Conservation (phyloP, 2,888 invertebrate species). For the Stictocephala bisonia region DNA sequence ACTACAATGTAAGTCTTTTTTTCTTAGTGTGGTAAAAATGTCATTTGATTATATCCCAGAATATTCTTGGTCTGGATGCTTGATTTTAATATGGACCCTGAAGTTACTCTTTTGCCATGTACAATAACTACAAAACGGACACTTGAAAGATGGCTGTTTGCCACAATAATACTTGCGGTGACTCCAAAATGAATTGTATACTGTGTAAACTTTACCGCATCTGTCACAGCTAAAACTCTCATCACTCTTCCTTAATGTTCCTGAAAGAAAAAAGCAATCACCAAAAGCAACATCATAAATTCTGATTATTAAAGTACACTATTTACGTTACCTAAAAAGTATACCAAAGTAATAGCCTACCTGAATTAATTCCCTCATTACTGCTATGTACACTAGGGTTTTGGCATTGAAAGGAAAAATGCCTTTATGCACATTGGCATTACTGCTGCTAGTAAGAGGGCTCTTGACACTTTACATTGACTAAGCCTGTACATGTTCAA, state of each 20-base stretch:
- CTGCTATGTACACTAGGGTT: too few species aligned
- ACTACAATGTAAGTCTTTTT: too few species aligned
- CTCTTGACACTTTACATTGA: too few species aligned
- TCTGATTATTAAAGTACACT: too few species aligned
- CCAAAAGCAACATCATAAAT: background rate
- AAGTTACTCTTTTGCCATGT: conserved; percentile 32
- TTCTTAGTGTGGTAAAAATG: too few species aligned
- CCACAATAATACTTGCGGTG: conserved; percentile 60
- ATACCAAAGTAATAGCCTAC: too few species aligned
- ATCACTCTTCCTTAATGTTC: conserved; percentile 10
- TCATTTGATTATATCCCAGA: background rate
- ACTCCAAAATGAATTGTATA: conserved; percentile 45
- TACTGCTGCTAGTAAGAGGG: too few species aligned
- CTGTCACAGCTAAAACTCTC: conserved; percentile 24
- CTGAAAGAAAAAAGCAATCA: background rate
- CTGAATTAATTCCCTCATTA: too few species aligned
- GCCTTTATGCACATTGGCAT: too few species aligned
- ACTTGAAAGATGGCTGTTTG: conserved; percentile 57
- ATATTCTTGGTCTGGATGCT: conserved; percentile 16
- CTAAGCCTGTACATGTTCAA: too few species aligned
- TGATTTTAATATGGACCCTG: conserved; percentile 13
- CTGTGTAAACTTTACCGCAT: conserved; percentile 41
- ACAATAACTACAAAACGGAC: conserved; percentile 54
- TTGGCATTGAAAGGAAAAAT: too few species aligned
- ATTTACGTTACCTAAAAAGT: too few species aligned